Evolutionary conservation across 1,140 invertebrate genomes (phyloP).

Genomic region (Nasonia vitripennis): DNA sequence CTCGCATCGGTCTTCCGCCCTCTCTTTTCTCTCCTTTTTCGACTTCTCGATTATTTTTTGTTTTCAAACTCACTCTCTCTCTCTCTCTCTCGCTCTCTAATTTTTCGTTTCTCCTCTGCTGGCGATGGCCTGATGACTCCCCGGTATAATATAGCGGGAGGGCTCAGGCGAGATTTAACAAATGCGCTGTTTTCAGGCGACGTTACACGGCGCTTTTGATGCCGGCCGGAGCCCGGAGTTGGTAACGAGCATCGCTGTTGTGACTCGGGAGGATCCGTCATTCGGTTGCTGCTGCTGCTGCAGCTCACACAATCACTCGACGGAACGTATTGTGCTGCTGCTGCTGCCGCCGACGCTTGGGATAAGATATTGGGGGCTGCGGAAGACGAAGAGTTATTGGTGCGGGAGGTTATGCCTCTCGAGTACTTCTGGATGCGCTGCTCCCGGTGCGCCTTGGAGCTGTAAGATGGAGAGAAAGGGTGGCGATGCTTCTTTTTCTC

Average conservation of each 20-base stretch:
- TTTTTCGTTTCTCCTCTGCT: neutral
- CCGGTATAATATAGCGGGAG: neutral
- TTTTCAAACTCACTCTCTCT: neutral
- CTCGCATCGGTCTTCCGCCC: slow-evolving; percentile 51
- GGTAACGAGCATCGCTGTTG: slow-evolving; percentile 12
- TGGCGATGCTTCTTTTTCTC: neutral
- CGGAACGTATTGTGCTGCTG: neutral
- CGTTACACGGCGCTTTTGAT: slow-evolving; percentile 28
- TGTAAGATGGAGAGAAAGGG: neutral
- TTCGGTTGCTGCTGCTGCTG: neutral
- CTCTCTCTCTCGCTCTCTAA: neutral
- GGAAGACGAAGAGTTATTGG: slow-evolving; percentile 23
- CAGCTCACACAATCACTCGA: neutral
- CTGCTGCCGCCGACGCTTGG: neutral
- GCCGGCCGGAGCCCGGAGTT: neutral
- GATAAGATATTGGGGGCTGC: slow-evolving; percentile 10
- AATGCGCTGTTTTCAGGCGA: slow-evolving; percentile 56
- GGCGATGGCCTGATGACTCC: neutral
- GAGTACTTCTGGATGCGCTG: neutral
- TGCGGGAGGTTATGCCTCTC: neutral
- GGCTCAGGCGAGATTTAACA: slow-evolving; percentile 49
- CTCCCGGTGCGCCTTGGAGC: too few species aligned
- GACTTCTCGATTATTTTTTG: neutral
- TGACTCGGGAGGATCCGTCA: slow-evolving; percentile 29
- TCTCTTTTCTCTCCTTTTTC: neutral